Evolutionary conservation across 2,888 invertebrate genomes (phyloP).

Genomic region (Trypoxylon attenuatum): DNA sequence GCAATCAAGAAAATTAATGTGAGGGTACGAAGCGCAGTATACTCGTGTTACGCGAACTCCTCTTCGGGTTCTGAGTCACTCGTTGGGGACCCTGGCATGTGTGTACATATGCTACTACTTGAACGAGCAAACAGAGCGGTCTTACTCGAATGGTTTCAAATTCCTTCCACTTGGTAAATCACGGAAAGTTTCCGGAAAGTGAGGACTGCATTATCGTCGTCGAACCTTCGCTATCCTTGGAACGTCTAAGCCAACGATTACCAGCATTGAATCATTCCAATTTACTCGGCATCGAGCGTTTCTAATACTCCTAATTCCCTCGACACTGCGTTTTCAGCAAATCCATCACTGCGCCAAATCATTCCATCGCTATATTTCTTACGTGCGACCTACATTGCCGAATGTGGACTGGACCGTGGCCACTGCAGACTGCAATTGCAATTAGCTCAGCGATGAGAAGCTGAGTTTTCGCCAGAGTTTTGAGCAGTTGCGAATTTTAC

Average conservation of each 20-base stretch:
- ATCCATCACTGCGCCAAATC: not conserved
- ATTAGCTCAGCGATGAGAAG: too few species aligned
- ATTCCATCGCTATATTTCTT: too few species aligned
- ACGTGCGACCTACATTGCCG: too few species aligned
- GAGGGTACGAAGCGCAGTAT: not conserved
- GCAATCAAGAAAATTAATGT: not conserved
- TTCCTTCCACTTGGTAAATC: conserved; percentile 23
- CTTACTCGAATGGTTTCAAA: conserved; percentile 17
- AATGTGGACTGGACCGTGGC: too few species aligned
- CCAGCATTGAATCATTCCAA: not conserved
- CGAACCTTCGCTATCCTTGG: not conserved
- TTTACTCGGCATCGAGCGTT: not conserved
- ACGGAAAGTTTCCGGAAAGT: conserved; percentile 13
- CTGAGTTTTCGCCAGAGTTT: too few species aligned
- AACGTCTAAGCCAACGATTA: not conserved
- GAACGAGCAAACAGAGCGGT: conserved; percentile 18
- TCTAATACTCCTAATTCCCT: not conserved
- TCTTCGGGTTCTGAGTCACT: conserved; percentile 19
- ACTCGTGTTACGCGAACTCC: conserved; percentile 9
- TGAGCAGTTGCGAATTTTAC: too few species aligned
- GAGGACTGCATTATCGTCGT: not conserved
- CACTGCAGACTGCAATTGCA: too few species aligned
- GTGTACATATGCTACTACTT: conserved; percentile 9
- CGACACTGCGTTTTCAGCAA: not conserved
- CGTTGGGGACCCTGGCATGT: conserved; percentile 5